Evolutionary conservation across 2,888 invertebrate species (phyloP), one percentile per base, ranked within the genome.

Genomic region (Agonopterix alstromeriana): DNA sequence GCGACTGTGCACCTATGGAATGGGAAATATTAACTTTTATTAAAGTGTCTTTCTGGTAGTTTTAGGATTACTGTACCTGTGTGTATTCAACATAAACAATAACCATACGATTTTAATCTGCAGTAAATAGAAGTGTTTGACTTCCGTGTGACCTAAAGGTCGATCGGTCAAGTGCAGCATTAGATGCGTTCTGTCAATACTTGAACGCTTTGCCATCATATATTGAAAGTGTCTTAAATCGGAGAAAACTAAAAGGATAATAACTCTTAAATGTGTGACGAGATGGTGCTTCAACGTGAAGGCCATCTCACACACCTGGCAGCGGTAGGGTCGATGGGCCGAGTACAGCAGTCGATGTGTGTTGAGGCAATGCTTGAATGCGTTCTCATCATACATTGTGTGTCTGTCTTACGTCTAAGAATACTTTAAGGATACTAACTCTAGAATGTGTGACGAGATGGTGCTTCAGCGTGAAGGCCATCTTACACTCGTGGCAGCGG

Each of bases 271-370:
- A 79, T 95, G 95, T 54, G 94, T 94, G 52, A 95, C 91, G 61
- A 95, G 90, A 79, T 95, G 95, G 79, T 95, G 95, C 73, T 95
- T 95, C 51, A 95, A 83, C 1, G 95, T 95, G 70, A 95, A 95
- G 53, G 95, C 94, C 87, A 95, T 95, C 83, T 95, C 95, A 83
- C 95, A 95, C 84, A 95, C 95, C 54, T 92, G 91, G 72, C 95
- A 95, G 73, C 95, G 92, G 81, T 94, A 95, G 42, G 95, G 95
- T 59, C 95, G 88, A 58, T 95, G 94, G 14, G 14, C 14, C 14
- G 14, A 14, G 1, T 17, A 3, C 17, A 17, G 2, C 3, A 17
- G 0, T 3, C 0, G 2, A 17, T 2, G 2, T 3, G 17, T 17
- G 17, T 17, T 17, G 3, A 27, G 27, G 27, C 27, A 27, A 27